Percentiles rank a stretch among this genome's conserved stretches.
phyloP scores from a whole-genome alignment of 2,113 vertebrate genomes.

The Semicossyphus pulcher region DNA sequence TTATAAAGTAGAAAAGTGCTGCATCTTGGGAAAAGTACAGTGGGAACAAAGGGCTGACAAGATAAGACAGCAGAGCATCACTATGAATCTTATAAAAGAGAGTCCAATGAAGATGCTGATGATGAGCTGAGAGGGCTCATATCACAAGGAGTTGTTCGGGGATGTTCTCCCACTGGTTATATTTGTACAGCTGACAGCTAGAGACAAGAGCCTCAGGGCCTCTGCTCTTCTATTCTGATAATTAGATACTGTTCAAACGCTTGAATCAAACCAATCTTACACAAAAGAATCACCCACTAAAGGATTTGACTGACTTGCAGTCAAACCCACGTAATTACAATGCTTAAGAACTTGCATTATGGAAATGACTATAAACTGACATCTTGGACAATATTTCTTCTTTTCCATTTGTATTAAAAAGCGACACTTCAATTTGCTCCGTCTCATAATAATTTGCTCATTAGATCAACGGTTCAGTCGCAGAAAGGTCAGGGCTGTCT shows the following conservation, averaged over 20 bases:
- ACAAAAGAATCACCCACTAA: slow-evolving; percentile 17
- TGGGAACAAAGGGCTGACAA: not conserved
- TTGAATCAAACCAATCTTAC: slow-evolving; percentile 11
- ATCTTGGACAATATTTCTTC: slow-evolving; percentile 20
- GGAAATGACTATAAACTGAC: slow-evolving; percentile 32
- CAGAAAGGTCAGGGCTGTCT: slow-evolving; percentile 57
- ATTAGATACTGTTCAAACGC: slow-evolving; percentile 48
- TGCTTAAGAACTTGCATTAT: slow-evolving; percentile 16
- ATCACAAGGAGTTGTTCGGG: not conserved
- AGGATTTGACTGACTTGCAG: slow-evolving; percentile 28
- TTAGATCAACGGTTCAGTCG: slow-evolving; percentile 33
- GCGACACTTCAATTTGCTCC: slow-evolving; percentile 29
- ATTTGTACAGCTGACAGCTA: slow-evolving; percentile 42
- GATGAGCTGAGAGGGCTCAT: not conserved
- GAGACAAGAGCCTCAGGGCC: slow-evolving; percentile 22
- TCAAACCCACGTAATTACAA: slow-evolving; percentile 37
- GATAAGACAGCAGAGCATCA: not conserved
- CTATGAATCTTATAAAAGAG: slow-evolving; percentile 15
- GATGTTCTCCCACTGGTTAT: not conserved
- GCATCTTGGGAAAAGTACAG: no score
- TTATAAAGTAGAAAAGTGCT: no score
- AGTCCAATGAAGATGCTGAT: not conserved
- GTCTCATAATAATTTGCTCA: slow-evolving; percentile 49
- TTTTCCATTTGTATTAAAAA: slow-evolving; percentile 42
- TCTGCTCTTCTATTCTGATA: slow-evolving; percentile 24